phyloP scores from a whole-genome alignment of 2,113 vertebrate species.

The Otocyon megalotis region DNA sequence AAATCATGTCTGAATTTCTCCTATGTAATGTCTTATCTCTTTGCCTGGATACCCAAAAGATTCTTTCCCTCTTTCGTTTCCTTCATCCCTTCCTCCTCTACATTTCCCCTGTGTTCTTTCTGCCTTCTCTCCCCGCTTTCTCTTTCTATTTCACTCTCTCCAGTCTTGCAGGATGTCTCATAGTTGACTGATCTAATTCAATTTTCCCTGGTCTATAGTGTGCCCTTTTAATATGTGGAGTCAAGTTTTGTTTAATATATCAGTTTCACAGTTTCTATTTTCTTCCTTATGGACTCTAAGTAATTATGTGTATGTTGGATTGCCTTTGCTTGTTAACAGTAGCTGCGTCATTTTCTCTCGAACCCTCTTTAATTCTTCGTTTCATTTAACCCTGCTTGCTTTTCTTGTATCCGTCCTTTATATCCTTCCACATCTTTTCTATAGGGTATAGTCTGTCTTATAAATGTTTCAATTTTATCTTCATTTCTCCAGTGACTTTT shows the following conservation, averaged over 20 bases:
- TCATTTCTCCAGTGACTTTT: constrained; percentile 42
- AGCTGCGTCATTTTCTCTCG: not conserved
- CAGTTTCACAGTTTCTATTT: not conserved
- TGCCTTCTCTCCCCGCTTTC: not conserved
- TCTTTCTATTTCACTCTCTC: not conserved
- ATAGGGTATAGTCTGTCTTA: not conserved
- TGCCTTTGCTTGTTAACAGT: not conserved
- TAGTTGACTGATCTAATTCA: not conserved
- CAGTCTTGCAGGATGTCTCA: not conserved
- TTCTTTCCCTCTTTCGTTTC: not conserved
- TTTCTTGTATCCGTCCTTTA: not conserved
- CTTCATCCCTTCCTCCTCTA: not conserved
- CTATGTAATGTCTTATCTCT: not conserved
- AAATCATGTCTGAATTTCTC: not conserved
- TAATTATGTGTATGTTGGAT: not conserved
- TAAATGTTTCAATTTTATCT: not conserved
- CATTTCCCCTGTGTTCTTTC: not conserved
- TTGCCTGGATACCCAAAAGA: not conserved
- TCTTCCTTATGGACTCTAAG: not conserved
- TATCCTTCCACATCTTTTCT: not conserved
- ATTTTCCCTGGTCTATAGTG: not conserved
- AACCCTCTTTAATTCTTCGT: not conserved
- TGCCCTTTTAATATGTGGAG: not conserved
- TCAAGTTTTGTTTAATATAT: not conserved
- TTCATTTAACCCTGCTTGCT: not conserved